Conservation (phyloP, 2,888 invertebrate species). For the Drosophila algonquin region DNA sequence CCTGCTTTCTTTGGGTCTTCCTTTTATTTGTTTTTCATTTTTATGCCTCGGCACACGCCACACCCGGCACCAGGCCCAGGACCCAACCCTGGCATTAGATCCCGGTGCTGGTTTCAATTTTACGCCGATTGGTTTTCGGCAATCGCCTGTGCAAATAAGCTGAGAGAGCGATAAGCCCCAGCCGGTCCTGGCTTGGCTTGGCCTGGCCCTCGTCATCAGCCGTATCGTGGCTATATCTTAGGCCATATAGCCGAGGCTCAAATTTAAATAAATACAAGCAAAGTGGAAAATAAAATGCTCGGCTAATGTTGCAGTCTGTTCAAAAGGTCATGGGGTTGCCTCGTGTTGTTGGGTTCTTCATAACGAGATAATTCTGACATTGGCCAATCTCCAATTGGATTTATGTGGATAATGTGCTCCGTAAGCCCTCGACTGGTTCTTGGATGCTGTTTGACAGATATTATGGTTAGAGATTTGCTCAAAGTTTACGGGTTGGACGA, state of each 20-base stretch:
- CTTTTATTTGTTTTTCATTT: conserved; percentile 69
- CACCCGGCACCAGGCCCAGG: conserved; percentile 13
- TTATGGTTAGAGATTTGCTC: not conserved
- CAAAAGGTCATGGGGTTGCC: conserved; percentile 17
- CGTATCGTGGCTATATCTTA: conserved; percentile 51
- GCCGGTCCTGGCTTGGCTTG: conserved; percentile 52
- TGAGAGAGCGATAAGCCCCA: conserved; percentile 79
- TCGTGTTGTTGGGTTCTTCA: not conserved
- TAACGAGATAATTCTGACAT: conserved; percentile 38
- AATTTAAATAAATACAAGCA: conserved; percentile 80
- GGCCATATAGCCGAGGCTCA: conserved; percentile 43
- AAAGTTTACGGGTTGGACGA: not conserved
- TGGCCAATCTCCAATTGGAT: conserved; percentile 37
- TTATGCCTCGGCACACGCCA: conserved; percentile 67
- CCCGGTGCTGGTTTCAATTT: conserved; percentile 83
- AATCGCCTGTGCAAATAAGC: conserved; percentile 84
- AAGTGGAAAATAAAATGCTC: conserved; percentile 73
- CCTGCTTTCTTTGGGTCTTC: conserved; percentile 30
- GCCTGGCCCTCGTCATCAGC: conserved; percentile 31
- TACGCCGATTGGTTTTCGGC: conserved; percentile 84
- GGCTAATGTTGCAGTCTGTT: conserved; percentile 17
- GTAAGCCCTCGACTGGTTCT: not conserved
- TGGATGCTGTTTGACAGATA: not conserved
- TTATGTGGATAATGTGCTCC: conserved; percentile 18
- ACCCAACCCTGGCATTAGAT: conserved; percentile 50